A percentile compares a stretch with the other conserved stretches of the same genome.
Evolutionary conservation across 2,797 vertebrate genomes (phyloP).

Genomic region (Mus minutoides): DNA sequence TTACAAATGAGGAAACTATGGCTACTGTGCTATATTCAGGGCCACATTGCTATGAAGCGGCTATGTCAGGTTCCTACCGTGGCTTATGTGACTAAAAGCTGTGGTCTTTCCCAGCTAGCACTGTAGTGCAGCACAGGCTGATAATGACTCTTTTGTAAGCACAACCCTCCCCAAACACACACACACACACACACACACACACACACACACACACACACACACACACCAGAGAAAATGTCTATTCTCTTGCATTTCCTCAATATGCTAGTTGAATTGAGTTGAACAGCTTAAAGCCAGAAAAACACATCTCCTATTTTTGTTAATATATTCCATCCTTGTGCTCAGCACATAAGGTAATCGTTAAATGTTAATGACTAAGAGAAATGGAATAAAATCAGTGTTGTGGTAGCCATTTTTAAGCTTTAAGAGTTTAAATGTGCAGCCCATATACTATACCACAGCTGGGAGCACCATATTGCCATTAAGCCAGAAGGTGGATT

Average conservation of each 20-base stretch:
- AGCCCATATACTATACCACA: slow-evolving; percentile 65
- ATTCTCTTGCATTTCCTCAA: slow-evolving; percentile 61
- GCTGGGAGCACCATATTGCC: slow-evolving; percentile 79
- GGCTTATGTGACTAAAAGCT: neutral
- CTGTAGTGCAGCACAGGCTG: neutral
- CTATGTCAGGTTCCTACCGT: neutral
- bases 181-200: neutral
- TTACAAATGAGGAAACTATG: slow-evolving; percentile 25
- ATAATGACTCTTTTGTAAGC: slow-evolving; percentile 27
- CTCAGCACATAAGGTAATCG: slow-evolving; percentile 81
- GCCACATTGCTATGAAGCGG: neutral
- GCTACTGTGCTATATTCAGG: neutral
- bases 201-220: neutral
- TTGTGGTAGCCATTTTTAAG: slow-evolving; percentile 78
- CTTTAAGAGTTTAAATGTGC: slow-evolving; percentile 75
- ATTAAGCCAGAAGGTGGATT: slow-evolving; percentile 81
- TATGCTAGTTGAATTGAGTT: slow-evolving; percentile 74
- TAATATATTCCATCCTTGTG: slow-evolving; percentile 81
- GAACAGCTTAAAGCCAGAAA: slow-evolving; percentile 75
- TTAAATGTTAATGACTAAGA: slow-evolving; percentile 82
- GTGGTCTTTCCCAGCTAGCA: neutral
- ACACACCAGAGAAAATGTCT: slow-evolving; percentile 49
- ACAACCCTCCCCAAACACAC: neutral
- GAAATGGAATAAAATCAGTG: slow-evolving; percentile 74
- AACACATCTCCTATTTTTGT: slow-evolving; percentile 72